Percentiles rank a stretch among this genome's conserved stretches.
These are phyloP conservation scores for Odontomyia ornata DNA, from an alignment of 2,888 invertebrate species.

Conservation along the genomic window DNA sequence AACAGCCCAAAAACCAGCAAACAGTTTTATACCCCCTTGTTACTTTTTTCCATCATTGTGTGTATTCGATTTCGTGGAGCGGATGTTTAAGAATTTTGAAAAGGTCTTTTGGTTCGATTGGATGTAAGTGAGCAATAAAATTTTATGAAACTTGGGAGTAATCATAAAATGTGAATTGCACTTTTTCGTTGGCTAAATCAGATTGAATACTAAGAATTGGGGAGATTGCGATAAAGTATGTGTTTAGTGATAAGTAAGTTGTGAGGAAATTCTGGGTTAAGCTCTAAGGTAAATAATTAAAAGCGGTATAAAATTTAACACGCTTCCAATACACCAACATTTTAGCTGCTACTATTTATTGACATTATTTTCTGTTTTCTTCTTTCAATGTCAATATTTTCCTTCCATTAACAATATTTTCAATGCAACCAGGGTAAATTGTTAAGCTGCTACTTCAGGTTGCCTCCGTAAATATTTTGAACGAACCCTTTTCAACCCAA, in stretches of 20 bases:
- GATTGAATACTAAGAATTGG: neutral
- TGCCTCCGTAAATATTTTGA: too few species aligned
- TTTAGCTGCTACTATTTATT: too few species aligned
- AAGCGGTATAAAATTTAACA: neutral
- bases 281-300: neutral
- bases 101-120: neutral
- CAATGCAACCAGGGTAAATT: too few species aligned
- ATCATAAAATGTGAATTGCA: constrained; percentile 20
- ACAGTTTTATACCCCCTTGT: constrained; percentile 15
- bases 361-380: too few species aligned
- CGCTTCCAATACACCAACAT: neutral
- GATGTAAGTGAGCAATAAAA: constrained; percentile 25
- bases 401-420: too few species aligned
- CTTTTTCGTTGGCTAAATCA: neutral
- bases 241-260: neutral
- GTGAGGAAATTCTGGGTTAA: neutral
- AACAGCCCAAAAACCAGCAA: constrained; percentile 9
- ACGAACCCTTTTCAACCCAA: too few species aligned
- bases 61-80: neutral
- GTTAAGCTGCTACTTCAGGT: too few species aligned
- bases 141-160: constrained; percentile 1
- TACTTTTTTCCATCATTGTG: neutral
- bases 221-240: neutral
- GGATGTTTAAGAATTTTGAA: neutral
- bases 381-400: too few species aligned